Percentiles rank a stretch among this genome's conserved stretches.
Conservation (phyloP, 2,113 vertebrate species). For the rat (Rattus norvegicus) region DNA sequence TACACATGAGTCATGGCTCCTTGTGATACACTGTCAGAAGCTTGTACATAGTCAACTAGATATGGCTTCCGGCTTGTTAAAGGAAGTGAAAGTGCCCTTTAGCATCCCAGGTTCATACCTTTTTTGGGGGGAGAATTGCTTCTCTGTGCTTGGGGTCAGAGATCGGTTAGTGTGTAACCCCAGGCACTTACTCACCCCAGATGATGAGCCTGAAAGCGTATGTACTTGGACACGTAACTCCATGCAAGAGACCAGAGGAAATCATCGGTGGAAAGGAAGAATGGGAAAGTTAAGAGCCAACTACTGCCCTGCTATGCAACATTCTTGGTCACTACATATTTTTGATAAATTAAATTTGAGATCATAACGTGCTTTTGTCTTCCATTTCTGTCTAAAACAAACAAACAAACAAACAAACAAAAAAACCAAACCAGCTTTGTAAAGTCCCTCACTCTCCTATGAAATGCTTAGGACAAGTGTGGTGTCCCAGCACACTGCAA, state of each 20-base stretch:
- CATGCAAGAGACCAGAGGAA: neutral
- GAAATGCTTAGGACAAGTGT: neutral
- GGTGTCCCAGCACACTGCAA: neutral
- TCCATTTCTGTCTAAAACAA: neutral
- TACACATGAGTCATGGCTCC: neutral
- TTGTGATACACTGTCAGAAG: neutral
- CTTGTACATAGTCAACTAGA: neutral
- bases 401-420: too few relatives aligned
- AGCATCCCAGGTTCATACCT: neutral
- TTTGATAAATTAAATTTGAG: constrained; percentile 19
- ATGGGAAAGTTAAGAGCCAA: neutral
- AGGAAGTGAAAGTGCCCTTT: constrained; percentile 68
- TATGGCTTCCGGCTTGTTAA: constrained; percentile 46
- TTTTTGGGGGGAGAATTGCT: neutral
- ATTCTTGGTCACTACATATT: neutral
- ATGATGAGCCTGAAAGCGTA: neutral
- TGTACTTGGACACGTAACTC: neutral
- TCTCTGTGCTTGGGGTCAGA: neutral
- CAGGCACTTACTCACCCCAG: neutral
- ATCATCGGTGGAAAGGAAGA: neutral
- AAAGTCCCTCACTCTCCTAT: neutral
- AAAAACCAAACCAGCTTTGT: neutral
- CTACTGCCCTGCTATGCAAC: neutral
- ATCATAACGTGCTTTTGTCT: neutral
- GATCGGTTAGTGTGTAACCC: neutral